phyloP scores from a whole-genome alignment of 2,888 invertebrate genomes.

The Cabera pusaria region DNA sequence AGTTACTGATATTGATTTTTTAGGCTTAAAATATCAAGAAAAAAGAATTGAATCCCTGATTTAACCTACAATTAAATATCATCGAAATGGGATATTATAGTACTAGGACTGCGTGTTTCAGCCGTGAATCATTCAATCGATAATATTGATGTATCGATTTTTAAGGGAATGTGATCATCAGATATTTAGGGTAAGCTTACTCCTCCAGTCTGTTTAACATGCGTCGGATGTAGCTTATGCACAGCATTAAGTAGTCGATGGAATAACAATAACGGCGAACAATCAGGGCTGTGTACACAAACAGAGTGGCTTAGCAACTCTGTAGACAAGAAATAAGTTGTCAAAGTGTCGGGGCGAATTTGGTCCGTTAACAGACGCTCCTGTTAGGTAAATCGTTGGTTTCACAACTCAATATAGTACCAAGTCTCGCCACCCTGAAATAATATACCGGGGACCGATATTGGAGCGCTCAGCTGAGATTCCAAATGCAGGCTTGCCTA shows the following conservation, averaged over 20 bases:
- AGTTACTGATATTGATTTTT: no score
- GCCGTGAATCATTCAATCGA: no score
- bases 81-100: no score
- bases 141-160: no score
- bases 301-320: constrained; percentile 71
- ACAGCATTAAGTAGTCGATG: constrained; percentile 24
- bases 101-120: no score
- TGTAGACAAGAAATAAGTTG: constrained; percentile 80
- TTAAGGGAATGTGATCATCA: no score
- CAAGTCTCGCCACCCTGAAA: constrained; percentile 60
- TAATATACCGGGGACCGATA: constrained; percentile 74
- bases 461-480: constrained; percentile 64
- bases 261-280: constrained; percentile 41
- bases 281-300: constrained; percentile 69
- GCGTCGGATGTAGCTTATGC: no score
- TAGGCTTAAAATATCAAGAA: no score
- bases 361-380: constrained; percentile 72
- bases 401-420: constrained; percentile 78
- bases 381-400: constrained; percentile 79
- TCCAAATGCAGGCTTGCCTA: constrained; percentile 63
- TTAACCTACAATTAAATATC: no score
- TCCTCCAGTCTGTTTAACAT: no score
- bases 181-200: no score
- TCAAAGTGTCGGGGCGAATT: constrained; percentile 79
- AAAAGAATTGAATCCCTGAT: no score